These are phyloP conservation scores for Plagodis pulveraria DNA, from an alignment of 2,888 invertebrate genomes.

Conservation along the genomic window DNA sequence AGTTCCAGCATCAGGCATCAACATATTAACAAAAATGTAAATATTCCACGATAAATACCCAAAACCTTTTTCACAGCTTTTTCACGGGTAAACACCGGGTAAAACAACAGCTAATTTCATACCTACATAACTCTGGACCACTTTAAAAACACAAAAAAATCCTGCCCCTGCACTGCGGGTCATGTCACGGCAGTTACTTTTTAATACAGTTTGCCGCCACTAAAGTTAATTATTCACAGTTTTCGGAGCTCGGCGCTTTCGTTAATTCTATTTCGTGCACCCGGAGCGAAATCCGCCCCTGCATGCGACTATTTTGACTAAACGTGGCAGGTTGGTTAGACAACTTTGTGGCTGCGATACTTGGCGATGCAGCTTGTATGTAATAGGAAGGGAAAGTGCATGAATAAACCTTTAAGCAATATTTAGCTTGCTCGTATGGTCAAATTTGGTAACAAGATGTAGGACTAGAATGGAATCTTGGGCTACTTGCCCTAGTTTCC, in stretches of 20 bases:
- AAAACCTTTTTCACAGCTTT: no score
- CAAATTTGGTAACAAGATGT: no score
- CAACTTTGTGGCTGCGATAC: background rate
- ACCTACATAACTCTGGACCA: background rate
- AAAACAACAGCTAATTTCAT: no score
- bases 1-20: no score
- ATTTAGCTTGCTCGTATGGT: no score
- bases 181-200: slow-evolving; percentile 27
- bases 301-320: slow-evolving; percentile 17
- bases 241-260: slow-evolving; percentile 33
- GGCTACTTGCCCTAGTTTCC: no score
- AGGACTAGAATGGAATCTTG: no score
- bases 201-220: slow-evolving; percentile 33
- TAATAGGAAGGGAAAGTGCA: no score
- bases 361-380: background rate
- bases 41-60: no score
- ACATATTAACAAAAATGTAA: no score
- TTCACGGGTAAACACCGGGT: no score
- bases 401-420: no score
- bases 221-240: slow-evolving; percentile 38
- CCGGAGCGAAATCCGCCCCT: slow-evolving; percentile 19
- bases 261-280: slow-evolving; percentile 35
- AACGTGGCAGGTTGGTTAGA: slow-evolving; percentile 5
- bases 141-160: slow-evolving; percentile 5
- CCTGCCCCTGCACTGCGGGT: background rate